phyloP scores from a whole-genome alignment of 2,113 vertebrate species.

The Epinephelus fuscoguttatus region DNA sequence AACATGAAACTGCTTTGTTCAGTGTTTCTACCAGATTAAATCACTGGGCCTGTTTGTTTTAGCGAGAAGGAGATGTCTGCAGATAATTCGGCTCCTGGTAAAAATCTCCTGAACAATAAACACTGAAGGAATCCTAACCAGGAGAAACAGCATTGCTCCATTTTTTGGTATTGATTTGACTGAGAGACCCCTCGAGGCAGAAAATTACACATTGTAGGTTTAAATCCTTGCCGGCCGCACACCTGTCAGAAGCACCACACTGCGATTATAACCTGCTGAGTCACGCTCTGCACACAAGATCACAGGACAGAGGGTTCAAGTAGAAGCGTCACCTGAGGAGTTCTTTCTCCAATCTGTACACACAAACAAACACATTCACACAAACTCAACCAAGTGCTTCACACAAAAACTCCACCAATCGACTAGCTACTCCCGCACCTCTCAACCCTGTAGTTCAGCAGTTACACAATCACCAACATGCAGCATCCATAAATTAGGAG shows the following conservation, averaged over 20 bases:
- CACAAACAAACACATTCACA: conserved; percentile 31
- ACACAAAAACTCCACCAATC: conserved; percentile 49
- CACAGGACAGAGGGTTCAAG: conserved; percentile 46
- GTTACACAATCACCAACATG: conserved; percentile 69
- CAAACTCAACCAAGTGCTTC: conserved; percentile 67
- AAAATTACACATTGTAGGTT: too few species aligned
- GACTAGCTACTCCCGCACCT: conserved; percentile 44
- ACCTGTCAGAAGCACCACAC: neutral
- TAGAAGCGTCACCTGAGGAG: conserved; percentile 28
- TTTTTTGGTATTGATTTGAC: too few species aligned
- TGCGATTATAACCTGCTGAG: neutral
- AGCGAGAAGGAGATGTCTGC: too few species aligned
- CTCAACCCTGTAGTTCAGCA: conserved; percentile 60
- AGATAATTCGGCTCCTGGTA: too few species aligned
- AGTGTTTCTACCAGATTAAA: too few species aligned
- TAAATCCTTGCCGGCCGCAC: neutral
- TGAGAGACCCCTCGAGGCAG: too few species aligned
- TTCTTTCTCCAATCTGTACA: conserved; percentile 35
- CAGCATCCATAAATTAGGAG: conserved; percentile 77
- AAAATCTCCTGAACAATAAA: too few species aligned
- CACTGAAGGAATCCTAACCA: too few species aligned
- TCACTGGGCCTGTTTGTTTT: too few species aligned
- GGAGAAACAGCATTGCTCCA: too few species aligned
- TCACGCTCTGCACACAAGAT: conserved; percentile 39
- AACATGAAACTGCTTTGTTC: too few species aligned